Percentiles rank a stretch among this genome's conserved stretches.
phyloP scores from a whole-genome alignment of 2,888 invertebrate species.

The Dugesia japonica region DNA sequence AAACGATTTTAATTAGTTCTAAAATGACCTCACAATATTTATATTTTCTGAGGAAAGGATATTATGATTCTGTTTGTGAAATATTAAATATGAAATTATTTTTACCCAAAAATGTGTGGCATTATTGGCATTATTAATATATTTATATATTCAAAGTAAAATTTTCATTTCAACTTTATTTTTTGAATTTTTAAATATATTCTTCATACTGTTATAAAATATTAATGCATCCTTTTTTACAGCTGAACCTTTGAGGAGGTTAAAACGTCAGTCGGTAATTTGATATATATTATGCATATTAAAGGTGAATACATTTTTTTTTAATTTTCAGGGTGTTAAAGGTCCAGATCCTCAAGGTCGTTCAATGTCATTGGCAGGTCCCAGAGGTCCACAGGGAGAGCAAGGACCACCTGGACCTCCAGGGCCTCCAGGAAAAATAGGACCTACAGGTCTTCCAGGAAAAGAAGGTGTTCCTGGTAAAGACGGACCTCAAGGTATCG shows the following conservation, averaged over 20 bases:
- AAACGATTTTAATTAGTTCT: too few species aligned
- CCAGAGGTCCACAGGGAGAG: constrained; percentile 26
- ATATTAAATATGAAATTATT: too few species aligned
- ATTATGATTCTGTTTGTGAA: too few species aligned
- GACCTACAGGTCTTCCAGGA: constrained; percentile 35
- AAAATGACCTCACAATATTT: too few species aligned
- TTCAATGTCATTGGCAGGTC: constrained; percentile 20
- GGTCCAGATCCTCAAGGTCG: constrained; percentile 21
- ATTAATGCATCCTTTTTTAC: too few species aligned
- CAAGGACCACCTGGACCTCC: constrained; percentile 30
- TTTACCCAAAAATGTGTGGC: too few species aligned
- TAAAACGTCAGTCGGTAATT: constrained; percentile 20
- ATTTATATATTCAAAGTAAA: too few species aligned
- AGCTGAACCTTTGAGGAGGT: not conserved
- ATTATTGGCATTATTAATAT: too few species aligned
- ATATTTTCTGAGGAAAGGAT: too few species aligned
- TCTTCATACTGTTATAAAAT: too few species aligned
- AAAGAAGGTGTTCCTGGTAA: constrained; percentile 35
- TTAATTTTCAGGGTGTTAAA: constrained; percentile 4
- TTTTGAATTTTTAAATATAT: too few species aligned
- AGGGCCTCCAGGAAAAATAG: constrained; percentile 34
- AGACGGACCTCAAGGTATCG: constrained; percentile 35
- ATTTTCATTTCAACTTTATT: too few species aligned
- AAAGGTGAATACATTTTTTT: not conserved
- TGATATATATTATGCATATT: not conserved